A percentile compares a stretch with the other conserved stretches of the same genome.
Conservation (phyloP, 2,113 vertebrate genomes). For the Clarias batrachus region DNA sequence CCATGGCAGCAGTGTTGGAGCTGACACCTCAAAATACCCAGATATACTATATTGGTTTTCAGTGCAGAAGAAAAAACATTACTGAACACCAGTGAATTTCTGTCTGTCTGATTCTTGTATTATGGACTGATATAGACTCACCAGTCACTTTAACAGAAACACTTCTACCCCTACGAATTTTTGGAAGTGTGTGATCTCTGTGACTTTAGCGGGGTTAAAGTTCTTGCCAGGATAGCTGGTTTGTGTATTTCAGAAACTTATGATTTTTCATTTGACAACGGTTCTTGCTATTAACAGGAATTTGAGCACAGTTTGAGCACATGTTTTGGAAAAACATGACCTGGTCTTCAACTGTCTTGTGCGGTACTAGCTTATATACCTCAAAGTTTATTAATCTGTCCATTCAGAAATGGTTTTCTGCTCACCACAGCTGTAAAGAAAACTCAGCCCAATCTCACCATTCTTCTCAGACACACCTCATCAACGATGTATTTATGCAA, state of each 20-base stretch:
- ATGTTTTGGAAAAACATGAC: background rate
- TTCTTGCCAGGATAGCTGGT: background rate
- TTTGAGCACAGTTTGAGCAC: background rate
- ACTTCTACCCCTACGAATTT: background rate
- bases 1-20: background rate
- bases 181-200: background rate
- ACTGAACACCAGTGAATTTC: conserved; percentile 9
- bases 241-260: background rate
- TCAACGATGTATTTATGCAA: background rate
- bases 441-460: background rate
- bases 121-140: background rate
- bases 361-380: background rate
- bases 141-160: background rate
- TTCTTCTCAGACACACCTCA: background rate
- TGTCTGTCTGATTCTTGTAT: conserved; percentile 12
- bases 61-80: conserved; percentile 17
- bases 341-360: background rate
- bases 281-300: background rate
- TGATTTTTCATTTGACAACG: background rate
- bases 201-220: background rate
- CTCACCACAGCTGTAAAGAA: background rate
- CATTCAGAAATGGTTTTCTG: conserved; percentile 2
- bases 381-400: background rate
- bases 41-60: conserved; percentile 1
- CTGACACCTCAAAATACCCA: conserved; percentile 10